Conservation (phyloP, 2,113 vertebrate species). For the Neopipo cinnamomea region DNA sequence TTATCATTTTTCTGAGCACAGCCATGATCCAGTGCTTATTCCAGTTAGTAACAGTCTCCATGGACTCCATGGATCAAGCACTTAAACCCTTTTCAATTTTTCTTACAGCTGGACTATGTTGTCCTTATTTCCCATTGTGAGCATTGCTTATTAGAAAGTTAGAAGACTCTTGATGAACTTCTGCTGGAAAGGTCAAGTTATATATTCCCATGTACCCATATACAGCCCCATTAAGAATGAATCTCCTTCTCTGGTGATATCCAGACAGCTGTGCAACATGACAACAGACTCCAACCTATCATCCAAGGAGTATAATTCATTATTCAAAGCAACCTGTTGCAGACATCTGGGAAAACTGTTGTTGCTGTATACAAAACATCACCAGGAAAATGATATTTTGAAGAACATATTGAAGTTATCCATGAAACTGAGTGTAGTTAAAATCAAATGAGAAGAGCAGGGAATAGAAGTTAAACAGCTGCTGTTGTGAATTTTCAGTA, state of each 20-base stretch:
- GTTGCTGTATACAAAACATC: neutral
- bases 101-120: neutral
- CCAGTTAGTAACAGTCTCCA: neutral
- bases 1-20: neutral
- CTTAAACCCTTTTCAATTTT: neutral
- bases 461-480: neutral
- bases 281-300: neutral
- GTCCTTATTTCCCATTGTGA: neutral
- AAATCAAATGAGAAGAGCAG: neutral
- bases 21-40: neutral
- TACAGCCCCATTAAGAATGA: rapidly evolving
- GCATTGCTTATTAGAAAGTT: neutral
- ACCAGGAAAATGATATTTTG: neutral
- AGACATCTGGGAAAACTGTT: neutral
- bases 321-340: neutral
- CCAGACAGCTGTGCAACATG: neutral
- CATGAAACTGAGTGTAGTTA: neutral
- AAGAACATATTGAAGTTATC: neutral
- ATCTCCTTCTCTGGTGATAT: neutral
- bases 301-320: neutral
- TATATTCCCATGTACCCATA: neutral
- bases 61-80: neutral
- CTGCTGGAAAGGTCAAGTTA: neutral
- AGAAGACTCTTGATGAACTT: neutral
- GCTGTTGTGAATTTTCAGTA: neutral